Evolutionary conservation across 2,797 vertebrate genomes (phyloP), one percentile per base, ranked within the genome.

Genomic region (Paedocypris micromegethes): DNA sequence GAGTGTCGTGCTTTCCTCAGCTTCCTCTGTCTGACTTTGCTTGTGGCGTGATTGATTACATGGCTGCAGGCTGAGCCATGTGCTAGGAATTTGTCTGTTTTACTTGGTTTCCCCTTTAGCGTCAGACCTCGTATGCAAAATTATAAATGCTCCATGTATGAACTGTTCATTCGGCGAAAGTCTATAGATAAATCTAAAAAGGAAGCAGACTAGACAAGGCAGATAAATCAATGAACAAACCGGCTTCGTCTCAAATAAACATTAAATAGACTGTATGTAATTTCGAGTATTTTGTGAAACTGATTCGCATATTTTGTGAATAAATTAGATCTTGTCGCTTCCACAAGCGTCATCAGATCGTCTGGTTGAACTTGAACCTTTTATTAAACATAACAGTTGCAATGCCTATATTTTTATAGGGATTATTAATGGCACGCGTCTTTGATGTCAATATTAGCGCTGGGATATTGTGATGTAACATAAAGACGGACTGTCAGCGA

Each of bases 391-490:
- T 49, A 9, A 62, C 39, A 45, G 49, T 52, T 44, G 39, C 7
- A 44, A 6, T 45, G 23, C 41, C 23, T 53, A 64, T 41, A 64
- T 66, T 57, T 57, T 6, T 37, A 37, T 58, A 66, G 41, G 57
- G 41, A 58, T 51, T 58, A 43, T 58, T 44, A 67, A 67, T 56
- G 51, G 5, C 60, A 49, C 56, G 66, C 62, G 54, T 65, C 69
- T 75, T 58, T 67, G 69, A 46, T 75, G 60, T 75, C 68, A 47
- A 57, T 56, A 40, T 74, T 75, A 58, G 4, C 57, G 37, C 52
- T 73, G 45, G 73, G 66, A 65, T 63, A 60, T 47, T 68, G 59
- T 55, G 67, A 62, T 70, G 44, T 70, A 67, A 70, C 59, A 58
- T 46, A 64, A 72, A 70, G 64, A 67, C 57, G 63, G 61, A 48